Percentiles rank a stretch among this genome's conserved stretches.
phyloP scores from a whole-genome alignment of 2,888 invertebrate genomes.

The Opisthograptis luteolata region DNA sequence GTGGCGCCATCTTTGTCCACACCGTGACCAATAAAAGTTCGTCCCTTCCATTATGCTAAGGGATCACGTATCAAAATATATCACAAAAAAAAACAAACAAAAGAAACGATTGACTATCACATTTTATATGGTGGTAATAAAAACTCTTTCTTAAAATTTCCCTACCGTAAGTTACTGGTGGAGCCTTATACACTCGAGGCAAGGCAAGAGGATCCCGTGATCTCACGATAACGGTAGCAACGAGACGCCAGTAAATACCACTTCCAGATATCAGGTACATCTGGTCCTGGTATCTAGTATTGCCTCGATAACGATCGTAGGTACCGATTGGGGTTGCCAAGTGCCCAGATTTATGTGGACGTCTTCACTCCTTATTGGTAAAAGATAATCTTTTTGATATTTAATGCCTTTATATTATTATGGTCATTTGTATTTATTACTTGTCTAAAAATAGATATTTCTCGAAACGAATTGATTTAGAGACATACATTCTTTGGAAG shows the following conservation, averaged over 20 bases:
- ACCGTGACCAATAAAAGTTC: no score
- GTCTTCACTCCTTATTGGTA: conserved; percentile 12
- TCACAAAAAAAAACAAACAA: no score
- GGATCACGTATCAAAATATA: no score
- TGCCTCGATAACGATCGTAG: conserved; percentile 58
- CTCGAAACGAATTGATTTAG: no score
- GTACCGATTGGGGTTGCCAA: conserved; percentile 36
- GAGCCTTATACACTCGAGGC: conserved; percentile 1
- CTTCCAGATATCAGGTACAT: conserved; percentile 46
- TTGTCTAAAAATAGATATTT: no score
- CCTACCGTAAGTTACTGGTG: neutral
- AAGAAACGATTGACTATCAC: no score
- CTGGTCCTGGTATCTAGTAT: conserved; percentile 36
- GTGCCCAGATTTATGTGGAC: conserved; percentile 21
- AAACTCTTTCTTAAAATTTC: neutral
- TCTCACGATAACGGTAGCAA: conserved; percentile 58
- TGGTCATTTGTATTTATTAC: no score
- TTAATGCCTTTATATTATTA: neutral
- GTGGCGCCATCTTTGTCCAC: no score
- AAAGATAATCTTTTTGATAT: conserved; percentile 1
- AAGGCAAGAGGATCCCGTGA: conserved; percentile 28
- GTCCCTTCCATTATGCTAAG: no score
- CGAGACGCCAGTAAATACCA: conserved; percentile 53
- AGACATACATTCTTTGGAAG: no score
- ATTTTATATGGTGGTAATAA: no score